Evolutionary conservation across 2,888 invertebrate species (phyloP), one percentile per base, ranked within the genome.

Genomic region (Acrocera orbiculus): DNA sequence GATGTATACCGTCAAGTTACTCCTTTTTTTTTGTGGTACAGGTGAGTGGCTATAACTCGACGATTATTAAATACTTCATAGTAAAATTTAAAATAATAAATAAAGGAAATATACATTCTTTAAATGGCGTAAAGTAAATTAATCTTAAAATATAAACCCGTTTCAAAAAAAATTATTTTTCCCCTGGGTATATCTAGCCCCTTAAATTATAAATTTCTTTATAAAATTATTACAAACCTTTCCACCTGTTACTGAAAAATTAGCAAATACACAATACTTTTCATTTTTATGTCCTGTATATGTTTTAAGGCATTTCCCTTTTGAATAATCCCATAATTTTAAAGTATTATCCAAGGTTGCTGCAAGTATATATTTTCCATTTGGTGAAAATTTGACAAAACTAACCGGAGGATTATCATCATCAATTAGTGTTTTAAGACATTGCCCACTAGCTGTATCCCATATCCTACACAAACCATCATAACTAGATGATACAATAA

Each of bases 331-430:
- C 98, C 98, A 99, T 36, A 99, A 64, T 61, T 98, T 98, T 13
- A 99, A 69, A 2, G 95, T 95, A 61, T 95, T 96, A 62, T 99
- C 98, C 36, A 99, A 63, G 1, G 98, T 98, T 7, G 96, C 96
- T 11, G 96, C 95, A 44, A 99, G 65, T 42, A 98, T 96, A 53
- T 98, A 98, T 64, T 98, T 99, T 48, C 98, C 98, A 61, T 98
- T 98, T 1, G 98, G 98, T 30, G 96, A 98, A 64, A 99, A 98
- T 61, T 98, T 98, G 1, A 96, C 98, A 64, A 96, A 98, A 6
- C 98, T 96, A 8, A 98, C 98, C 1, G 98, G 98, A 8, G 96
- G 96, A 64, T 99, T 99, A 54, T 99, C 96, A 55, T 98, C 95
- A 56, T 99, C 98, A 50, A 98, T 96, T 13, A 99, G 64, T 1